Evolutionary conservation across 2,113 vertebrate genomes (phyloP), one percentile per base, ranked within the genome.

Genomic region (Chroicocephalus ridibundus): DNA sequence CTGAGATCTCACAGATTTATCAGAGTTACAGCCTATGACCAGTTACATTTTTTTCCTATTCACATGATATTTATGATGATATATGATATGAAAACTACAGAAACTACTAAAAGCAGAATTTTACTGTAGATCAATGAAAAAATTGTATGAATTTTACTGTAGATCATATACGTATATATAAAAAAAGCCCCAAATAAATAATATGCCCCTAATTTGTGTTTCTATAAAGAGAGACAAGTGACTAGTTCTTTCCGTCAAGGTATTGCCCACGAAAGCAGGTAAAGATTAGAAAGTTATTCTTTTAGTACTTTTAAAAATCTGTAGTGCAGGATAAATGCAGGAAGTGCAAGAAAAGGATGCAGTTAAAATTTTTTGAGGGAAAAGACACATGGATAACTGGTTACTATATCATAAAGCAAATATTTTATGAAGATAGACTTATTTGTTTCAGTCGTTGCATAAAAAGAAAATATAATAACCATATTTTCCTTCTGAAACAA

Each of bases 241-340:
- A 21, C 68, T 88, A 42, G 21, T 44, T 69, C 52, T 68, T 70
- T 80, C 82, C 96, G 65, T 65, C 83, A 80, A 93, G 62, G 38
- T 24, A 65, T 82, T 91, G 55, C 22, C 47, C 26, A 18, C 19
- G 60, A 34, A 91, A 96, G 66, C 36, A 51, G 16, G 21, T 52
- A 49, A 85, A 38, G 58, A 91, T 55, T 51, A 72, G 47, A 91
- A 34, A 18, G 64, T 58, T 42, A 38, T 71, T 46, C 52, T 82
- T 94, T 94, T 91, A 90, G 46, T 58, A 49, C 40, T 90, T 90
- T 96, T 69, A 79, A 86, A 87, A 61, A 85, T 86, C 70, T 93
- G 61, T 65, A 74, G 47, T 82, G 49, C 32, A 54, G 4, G 82
- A 84, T 95, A 62, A 77, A 55, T 51, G 75, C 25, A 47, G 20